These are phyloP conservation scores for Buphagus erythrorhynchus DNA, from an alignment of 2,797 vertebrate genomes.

Conservation along the genomic window DNA sequence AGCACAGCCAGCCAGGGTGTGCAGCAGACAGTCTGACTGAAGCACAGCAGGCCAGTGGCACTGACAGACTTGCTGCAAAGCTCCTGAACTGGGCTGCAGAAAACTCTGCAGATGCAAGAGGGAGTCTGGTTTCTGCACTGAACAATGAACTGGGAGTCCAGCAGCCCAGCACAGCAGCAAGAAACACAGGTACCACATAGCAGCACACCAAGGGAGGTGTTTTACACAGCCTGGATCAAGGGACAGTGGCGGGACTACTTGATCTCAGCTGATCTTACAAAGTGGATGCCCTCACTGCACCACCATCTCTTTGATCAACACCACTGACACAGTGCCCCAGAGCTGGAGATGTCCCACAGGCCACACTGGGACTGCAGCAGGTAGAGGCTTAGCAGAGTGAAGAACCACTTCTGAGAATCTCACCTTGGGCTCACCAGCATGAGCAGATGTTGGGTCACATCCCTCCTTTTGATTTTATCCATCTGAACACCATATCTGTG, in stretches of 20 bases:
- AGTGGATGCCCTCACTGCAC: background rate
- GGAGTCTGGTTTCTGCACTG: background rate
- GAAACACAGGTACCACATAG: background rate
- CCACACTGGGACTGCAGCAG: background rate
- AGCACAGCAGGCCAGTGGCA: background rate
- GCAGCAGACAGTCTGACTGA: background rate
- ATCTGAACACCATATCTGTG: background rate
- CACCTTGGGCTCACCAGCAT: rapidly evolving
- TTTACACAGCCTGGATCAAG: background rate
- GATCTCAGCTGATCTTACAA: background rate
- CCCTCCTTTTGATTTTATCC: background rate
- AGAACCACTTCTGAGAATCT: background rate
- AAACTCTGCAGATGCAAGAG: background rate
- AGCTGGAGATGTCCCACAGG: background rate
- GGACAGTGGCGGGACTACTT: background rate
- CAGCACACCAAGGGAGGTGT: background rate
- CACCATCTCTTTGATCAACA: background rate
- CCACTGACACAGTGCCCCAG: background rate
- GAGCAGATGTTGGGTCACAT: background rate
- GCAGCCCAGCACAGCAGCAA: background rate
- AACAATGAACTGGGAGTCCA: rapidly evolving
- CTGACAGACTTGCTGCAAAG: background rate
- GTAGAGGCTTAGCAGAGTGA: background rate
- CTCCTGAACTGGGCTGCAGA: background rate
- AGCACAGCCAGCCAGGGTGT: background rate